Base-by-base conservation (phyloP, 37 sponge, comb jelly and placozoan genomes). In the Mnemiopsis leidyi region DNA sequence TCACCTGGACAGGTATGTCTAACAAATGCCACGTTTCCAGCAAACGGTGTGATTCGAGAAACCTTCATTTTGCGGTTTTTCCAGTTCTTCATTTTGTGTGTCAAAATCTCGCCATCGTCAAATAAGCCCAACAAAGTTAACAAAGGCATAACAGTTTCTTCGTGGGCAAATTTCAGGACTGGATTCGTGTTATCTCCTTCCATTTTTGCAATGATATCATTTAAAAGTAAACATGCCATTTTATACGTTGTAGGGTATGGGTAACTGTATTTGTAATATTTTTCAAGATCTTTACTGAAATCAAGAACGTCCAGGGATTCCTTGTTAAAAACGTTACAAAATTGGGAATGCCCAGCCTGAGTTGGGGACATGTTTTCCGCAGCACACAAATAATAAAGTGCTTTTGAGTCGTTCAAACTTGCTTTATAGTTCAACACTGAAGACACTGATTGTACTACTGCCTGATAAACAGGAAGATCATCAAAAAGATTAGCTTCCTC, bases 381-480 rank as follows among this genome's bases (percentile, higher is more conserved):
- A 39, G 90, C 90, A 85, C 90, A 85, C 48, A 85, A 40, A 39
- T 85, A 85, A 40, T 85, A 85, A 13, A 85, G 24, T 1, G 90
- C 39, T 40, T 32, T 85, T 20, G 35, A 16, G 24, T 38, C 40
- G 1, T 85, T 33, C 21, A 32, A 23, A 39, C 25, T 40, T 13
- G 36, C 29, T 9, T 85, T 61, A 38, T 28, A 40, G 2, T 40
- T 40, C 1, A 85, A 26, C 5, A 28, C 25, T 40, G 61, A 38
- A 36, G 36, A 32, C n/a, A 85, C 90, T 29, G 90, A 40, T 40
- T 39, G 23, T 0, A 85, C 61, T 13, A 85, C 90, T 23, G 23
- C 9, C 23, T 85, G 38, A 40, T 36, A 23, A 85, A 36, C 28
- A 36, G 32, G 26, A 40, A 37, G 23, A 7, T 38, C 40, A 35